Evolutionary conservation across 2,888 invertebrate genomes (phyloP).

Genomic region (Hermaeophaga mercurialis): DNA sequence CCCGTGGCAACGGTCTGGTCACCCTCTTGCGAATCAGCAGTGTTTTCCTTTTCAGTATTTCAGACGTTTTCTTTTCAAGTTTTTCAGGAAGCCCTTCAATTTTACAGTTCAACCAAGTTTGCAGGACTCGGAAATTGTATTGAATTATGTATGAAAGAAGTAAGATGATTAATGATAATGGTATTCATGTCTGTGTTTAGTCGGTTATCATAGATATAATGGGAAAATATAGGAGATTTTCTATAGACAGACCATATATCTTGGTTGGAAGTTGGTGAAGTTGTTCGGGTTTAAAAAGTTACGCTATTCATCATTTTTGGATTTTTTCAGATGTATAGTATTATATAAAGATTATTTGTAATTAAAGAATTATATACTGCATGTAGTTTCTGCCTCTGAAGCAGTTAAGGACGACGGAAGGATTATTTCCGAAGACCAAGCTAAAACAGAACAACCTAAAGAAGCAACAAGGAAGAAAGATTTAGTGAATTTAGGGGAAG

Average conservation of each 20-base stretch:
- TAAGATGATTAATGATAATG: slow-evolving; percentile 34
- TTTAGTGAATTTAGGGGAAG: no score
- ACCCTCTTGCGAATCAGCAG: slow-evolving; percentile 26
- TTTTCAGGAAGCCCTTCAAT: slow-evolving; percentile 28
- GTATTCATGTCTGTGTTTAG: slow-evolving; percentile 34
- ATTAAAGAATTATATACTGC: no score
- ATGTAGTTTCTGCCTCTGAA: no score
- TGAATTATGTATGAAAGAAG: slow-evolving; percentile 37
- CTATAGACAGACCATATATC: slow-evolving; percentile 19
- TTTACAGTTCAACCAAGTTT: slow-evolving; percentile 30
- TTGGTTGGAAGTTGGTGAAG: slow-evolving; percentile 20
- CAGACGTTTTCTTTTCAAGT: slow-evolving; percentile 7
- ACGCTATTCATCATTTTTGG: slow-evolving; percentile 16
- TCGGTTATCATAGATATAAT: slow-evolving; percentile 25
- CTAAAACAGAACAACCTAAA: no score
- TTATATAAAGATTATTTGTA: no score
- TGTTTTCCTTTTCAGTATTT: slow-evolving; percentile 24
- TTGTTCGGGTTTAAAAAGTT: slow-evolving; percentile 23
- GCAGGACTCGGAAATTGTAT: slow-evolving; percentile 28
- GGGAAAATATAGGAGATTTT: slow-evolving; percentile 23
- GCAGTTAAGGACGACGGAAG: no score
- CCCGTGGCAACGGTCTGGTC: slow-evolving; percentile 21
- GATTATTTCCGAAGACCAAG: no score
- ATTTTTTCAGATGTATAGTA: no score
- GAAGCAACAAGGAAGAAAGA: no score